Percentiles rank a stretch among this genome's conserved stretches.
Conservation (phyloP, 2,888 invertebrate species). For the Polyploca ridens region DNA sequence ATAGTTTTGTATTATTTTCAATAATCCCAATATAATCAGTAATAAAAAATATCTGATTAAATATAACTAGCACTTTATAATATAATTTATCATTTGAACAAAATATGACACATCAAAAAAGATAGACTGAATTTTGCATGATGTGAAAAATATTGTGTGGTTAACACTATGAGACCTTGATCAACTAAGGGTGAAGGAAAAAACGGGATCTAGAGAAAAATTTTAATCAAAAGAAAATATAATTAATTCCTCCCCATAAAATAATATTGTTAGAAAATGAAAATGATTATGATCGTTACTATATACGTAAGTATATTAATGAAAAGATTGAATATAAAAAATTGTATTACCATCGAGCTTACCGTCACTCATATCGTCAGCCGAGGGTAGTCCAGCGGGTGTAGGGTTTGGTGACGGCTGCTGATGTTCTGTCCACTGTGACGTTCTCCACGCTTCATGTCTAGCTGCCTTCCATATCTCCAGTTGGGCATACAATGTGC, state of each 20-base stretch:
- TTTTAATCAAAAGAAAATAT: no score
- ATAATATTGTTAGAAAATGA: no score
- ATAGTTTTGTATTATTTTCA: background rate
- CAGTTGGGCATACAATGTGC: conserved; percentile 93
- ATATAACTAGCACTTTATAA: background rate
- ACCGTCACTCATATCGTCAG: conserved; percentile 90
- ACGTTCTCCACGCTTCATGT: conserved; percentile 81
- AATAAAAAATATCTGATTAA: background rate
- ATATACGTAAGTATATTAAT: no score
- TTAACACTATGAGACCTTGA: no score
- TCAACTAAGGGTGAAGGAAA: no score
- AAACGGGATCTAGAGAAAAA: no score
- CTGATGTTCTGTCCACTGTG: conserved; percentile 80
- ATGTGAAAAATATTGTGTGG: background rate
- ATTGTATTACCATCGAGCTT: conserved; percentile 43
- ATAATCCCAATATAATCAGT: background rate
- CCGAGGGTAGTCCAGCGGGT: conserved; percentile 75
- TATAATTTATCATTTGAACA: background rate
- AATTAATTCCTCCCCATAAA: no score
- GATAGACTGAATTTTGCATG: background rate
- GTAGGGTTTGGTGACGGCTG: conserved; percentile 69
- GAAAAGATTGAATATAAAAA: conserved; percentile 16
- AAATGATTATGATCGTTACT: no score
- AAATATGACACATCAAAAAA: background rate
- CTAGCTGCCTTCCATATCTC: conserved; percentile 96